phyloP scores from a whole-genome alignment of 2,113 vertebrate genomes.

The Microcebus lehilahytsara region DNA sequence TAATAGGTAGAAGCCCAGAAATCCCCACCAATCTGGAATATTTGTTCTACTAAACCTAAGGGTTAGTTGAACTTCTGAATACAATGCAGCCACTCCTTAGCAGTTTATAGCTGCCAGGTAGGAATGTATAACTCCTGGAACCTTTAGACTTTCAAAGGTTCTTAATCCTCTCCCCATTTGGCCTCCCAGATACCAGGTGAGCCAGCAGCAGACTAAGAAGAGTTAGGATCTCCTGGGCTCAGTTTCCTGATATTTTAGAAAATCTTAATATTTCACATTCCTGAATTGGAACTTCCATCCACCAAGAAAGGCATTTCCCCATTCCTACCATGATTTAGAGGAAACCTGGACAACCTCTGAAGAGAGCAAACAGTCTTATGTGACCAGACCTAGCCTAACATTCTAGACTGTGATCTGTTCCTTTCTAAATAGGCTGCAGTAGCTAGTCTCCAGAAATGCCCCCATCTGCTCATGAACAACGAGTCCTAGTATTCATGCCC shows the following conservation, averaged over 20 bases:
- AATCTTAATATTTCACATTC: neutral
- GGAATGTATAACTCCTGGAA: slow-evolving; percentile 13
- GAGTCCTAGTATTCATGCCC: neutral
- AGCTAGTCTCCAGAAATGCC: neutral
- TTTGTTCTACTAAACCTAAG: neutral
- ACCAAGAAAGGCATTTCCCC: neutral
- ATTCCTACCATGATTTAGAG: neutral
- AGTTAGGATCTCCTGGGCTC: neutral
- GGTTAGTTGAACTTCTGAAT: neutral
- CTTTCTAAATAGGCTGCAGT: neutral
- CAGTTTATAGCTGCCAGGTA: neutral
- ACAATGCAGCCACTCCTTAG: slow-evolving; percentile 46
- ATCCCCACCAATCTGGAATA: neutral
- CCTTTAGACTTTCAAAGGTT: slow-evolving; percentile 38
- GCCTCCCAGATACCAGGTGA: neutral
- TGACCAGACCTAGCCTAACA: neutral
- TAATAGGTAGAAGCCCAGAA: slow-evolving; percentile 18
- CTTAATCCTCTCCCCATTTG: neutral
- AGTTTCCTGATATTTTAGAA: neutral
- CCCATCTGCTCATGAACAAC: neutral
- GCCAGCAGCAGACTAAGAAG: neutral
- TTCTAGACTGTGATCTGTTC: neutral
- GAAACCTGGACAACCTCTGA: neutral
- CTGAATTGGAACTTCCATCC: neutral
- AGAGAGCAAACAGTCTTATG: neutral